A percentile compares a stretch with the other conserved stretches of the same genome.
Conservation (phyloP, 2,113 vertebrate genomes). For the Neodontobutis hainanensis region DNA sequence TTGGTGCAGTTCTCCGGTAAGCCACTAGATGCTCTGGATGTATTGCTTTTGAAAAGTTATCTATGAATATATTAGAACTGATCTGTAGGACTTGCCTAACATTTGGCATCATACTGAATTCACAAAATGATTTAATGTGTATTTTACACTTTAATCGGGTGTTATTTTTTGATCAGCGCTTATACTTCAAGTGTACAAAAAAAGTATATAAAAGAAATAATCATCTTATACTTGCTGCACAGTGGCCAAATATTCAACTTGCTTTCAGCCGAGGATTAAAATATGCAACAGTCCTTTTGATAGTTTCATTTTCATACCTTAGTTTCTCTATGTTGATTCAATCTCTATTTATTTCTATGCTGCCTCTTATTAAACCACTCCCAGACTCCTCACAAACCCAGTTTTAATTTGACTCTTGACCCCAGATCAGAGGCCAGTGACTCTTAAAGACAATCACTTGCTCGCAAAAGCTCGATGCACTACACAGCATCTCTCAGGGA, state of each 20-base stretch:
- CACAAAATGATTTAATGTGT: conserved; percentile 7
- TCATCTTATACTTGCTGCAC: conserved; percentile 29
- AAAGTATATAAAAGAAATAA: conserved; percentile 4
- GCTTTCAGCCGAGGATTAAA: neutral
- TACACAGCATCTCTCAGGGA: conserved; percentile 78
- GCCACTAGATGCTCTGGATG: conserved; percentile 36
- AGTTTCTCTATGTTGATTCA: conserved; percentile 5
- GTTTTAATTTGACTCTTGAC: conserved; percentile 36
- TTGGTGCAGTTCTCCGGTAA: conserved; percentile 39
- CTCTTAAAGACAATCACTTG: conserved; percentile 76
- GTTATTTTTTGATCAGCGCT: conserved; percentile 9
- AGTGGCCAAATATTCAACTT: conserved; percentile 50
- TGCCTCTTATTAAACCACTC: conserved; percentile 12
- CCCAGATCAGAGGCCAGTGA: conserved; percentile 63
- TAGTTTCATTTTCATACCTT: neutral
- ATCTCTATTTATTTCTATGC: conserved; percentile 13
- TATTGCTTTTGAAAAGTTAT: conserved; percentile 15
- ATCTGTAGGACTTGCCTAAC: conserved; percentile 16
- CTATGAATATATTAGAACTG: neutral
- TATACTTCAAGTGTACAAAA: conserved; percentile 16
- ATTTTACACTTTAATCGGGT: neutral
- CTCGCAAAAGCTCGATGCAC: conserved; percentile 71
- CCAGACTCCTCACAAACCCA: conserved; percentile 14
- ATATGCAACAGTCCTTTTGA: neutral
- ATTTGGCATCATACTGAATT: neutral